Evolutionary conservation across 2,888 invertebrate genomes (phyloP).

Genomic region (Idaea straminata): DNA sequence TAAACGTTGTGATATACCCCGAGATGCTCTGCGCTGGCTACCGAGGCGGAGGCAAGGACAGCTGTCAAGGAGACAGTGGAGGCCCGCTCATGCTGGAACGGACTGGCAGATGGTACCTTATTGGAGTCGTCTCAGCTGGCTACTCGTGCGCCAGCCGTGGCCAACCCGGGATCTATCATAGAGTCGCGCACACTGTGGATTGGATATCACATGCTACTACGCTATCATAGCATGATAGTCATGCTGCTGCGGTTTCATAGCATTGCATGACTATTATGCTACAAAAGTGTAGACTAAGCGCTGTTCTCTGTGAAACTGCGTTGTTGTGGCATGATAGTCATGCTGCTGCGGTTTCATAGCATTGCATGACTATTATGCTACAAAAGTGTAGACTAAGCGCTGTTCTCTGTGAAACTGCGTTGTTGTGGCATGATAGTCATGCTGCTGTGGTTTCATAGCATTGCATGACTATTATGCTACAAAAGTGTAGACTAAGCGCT

Average conservation of each 20-base stretch:
- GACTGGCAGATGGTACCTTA: constrained; percentile 92
- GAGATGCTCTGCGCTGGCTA: constrained; percentile 98
- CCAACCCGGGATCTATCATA: constrained; percentile 96
- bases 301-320: too few relatives aligned
- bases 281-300: too few relatives aligned
- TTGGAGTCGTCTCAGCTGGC: constrained; percentile 95
- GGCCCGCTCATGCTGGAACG: constrained; percentile 95
- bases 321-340: too few relatives aligned
- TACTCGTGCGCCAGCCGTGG: constrained; percentile 96
- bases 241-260: too few relatives aligned
- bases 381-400: too few relatives aligned
- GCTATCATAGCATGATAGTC: constrained; percentile 48
- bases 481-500: not conserved
- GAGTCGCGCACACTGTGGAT: constrained; percentile 95
- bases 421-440: not conserved
- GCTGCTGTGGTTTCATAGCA: not conserved
- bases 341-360: too few relatives aligned
- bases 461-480: not conserved
- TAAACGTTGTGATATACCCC: constrained; percentile 94
- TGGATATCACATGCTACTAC: constrained; percentile 88
- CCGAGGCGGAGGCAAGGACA: constrained; percentile 91
- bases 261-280: too few relatives aligned
- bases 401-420: too few relatives aligned
- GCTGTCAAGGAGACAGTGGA: constrained; percentile 90
- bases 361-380: too few relatives aligned